Evolutionary conservation across 2,113 vertebrate species (phyloP), one percentile per base, ranked within the genome.

Genomic region (Plestiodon gilberti): DNA sequence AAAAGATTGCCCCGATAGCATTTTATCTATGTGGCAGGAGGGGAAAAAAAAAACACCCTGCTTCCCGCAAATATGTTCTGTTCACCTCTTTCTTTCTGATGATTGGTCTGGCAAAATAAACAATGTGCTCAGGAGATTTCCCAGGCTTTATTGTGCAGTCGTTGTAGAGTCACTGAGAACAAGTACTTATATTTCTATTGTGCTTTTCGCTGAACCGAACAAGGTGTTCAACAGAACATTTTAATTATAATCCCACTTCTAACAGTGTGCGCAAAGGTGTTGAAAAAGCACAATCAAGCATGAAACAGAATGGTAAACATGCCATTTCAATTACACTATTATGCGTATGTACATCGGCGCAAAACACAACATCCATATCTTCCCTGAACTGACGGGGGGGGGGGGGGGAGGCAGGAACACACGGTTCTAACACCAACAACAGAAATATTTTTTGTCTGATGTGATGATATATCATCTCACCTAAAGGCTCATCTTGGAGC

Each of bases 241-340:
- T 91, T 89, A 93, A 95, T 93, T 93, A 95, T 93, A 94, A 94
- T 91, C 71, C 92, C 81, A 83, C 84, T 88, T 88, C 92, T 95
- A 91, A 89, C 78, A 90, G 86, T 90, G 1, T 91, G 90, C 92
- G 89, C 92, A 93, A 90, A 93, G 75, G 91, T 92, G 83, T 93
- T 93, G 89, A 95, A 94, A 96, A 96, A 92, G 93, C 89, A 90
- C 91, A 83, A 89, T 90, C 88, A 88, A 79, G 89, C 89, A 93
- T 95, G 95, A 95, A 95, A 95, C 94, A 94, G 93, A 95, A 95
- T 80, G 89, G 88, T 94, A 93, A 94, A 93, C 95, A 95, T 92
- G 90, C 87, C 90, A 91, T 92, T 95, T 91, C 88, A 82, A 92
- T 94, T 93, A 92, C 90, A 94, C 90, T 91, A 93, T 94, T 96